A percentile compares a stretch with the other conserved stretches of the same genome.
Conservation (phyloP, 2,797 vertebrate genomes). For the Cyclura pinguis region DNA sequence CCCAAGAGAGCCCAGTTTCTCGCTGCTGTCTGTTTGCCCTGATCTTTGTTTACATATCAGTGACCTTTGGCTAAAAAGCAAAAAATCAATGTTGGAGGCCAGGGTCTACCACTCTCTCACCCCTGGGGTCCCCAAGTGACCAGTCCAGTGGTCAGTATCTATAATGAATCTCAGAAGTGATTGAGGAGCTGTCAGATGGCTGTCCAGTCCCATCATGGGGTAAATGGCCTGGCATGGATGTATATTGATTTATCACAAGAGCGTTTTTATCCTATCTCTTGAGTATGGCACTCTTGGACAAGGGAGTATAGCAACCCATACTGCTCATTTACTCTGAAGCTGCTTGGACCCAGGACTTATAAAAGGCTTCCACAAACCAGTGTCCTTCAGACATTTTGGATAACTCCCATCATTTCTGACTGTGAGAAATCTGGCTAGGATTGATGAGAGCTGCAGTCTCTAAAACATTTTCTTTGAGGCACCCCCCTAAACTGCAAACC, state of each 20-base stretch:
- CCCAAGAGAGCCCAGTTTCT: background rate
- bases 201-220: slow-evolving; percentile 16
- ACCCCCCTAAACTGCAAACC: too few species aligned
- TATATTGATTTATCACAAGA: background rate
- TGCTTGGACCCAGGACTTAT: background rate
- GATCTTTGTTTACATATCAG: background rate
- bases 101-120: slow-evolving; percentile 1
- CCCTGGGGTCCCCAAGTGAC: slow-evolving; percentile 28
- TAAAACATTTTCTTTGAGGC: background rate
- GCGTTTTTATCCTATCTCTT: background rate
- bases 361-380: background rate
- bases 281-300: accelerated
- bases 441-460: background rate
- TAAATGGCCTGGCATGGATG: slow-evolving; percentile 3
- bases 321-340: background rate
- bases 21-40: slow-evolving; percentile 41
- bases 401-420: background rate
- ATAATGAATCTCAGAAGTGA: slow-evolving; percentile 32
- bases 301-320: background rate
- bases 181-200: slow-evolving; percentile 52
- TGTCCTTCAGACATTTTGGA: background rate
- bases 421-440: background rate
- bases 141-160: slow-evolving; percentile 44
- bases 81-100: slow-evolving; percentile 74
- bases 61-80: slow-evolving; percentile 68